phyloP scores from a whole-genome alignment of 2,797 vertebrate species.

The Acrossocheilus fasciatus region DNA sequence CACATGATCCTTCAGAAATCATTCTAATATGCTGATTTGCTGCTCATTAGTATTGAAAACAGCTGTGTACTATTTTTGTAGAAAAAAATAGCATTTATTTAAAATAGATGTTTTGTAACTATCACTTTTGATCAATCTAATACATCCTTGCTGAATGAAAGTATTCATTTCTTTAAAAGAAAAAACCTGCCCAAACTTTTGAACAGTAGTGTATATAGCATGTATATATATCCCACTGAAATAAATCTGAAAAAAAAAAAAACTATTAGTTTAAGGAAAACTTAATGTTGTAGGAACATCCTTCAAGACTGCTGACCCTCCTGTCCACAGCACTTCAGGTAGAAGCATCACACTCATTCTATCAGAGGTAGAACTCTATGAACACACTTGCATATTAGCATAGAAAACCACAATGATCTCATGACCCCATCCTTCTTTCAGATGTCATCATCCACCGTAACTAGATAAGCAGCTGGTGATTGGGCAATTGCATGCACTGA shows the following conservation, averaged over 20 bases:
- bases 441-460: conserved; percentile 23
- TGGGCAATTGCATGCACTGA: conserved; percentile 32
- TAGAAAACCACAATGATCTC: conserved; percentile 20
- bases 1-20: not conserved
- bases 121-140: not conserved
- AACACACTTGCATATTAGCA: conserved; percentile 54
- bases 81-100: not conserved
- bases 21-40: not conserved
- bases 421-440: not conserved
- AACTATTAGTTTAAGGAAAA: not conserved
- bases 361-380: conserved; percentile 50
- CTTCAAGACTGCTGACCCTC: conserved; percentile 28
- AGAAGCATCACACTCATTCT: conserved; percentile 24
- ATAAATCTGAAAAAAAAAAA: not conserved
- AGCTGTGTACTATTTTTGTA: not conserved
- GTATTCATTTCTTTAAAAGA: not conserved
- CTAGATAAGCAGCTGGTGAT: conserved; percentile 22
- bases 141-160: not conserved
- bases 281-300: conserved; percentile 11
- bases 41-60: not conserved
- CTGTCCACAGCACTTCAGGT: conserved; percentile 11
- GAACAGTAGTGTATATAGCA: conserved; percentile 1
- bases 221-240: not conserved
- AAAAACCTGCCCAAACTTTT: not conserved
- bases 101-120: not conserved